Base-by-base conservation (phyloP, 1,140 invertebrate genomes). In the Zophobas atratus region DNA sequence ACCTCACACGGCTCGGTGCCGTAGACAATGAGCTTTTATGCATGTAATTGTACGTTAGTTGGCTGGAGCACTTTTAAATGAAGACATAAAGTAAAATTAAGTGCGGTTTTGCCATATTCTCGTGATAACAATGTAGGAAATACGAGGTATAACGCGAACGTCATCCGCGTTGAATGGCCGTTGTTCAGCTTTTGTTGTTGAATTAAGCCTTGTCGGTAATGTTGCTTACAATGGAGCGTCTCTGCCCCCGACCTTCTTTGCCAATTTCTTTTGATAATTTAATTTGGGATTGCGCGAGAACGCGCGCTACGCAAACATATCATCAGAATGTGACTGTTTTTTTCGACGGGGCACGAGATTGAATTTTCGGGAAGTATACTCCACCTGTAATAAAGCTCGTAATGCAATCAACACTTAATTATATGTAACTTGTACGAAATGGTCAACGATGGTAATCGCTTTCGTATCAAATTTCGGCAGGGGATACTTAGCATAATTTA, bases 81-180 rank as follows among this genome's bases (percentile, higher is more conserved):
- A 73, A 73, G 71, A 73, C 71, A 57, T 73, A 73, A 73, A 73
- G 71, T 51, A 73, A 57, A 73, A 73, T 73, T 73, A 73, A 73
- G 71, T 73, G 55, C 71, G 71, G 46, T 57, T 73, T 73, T 73
- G 55, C 51, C 71, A 73, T 73, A 73, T 73, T 73, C 57, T 78
- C 63, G 72, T 43, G 72, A 76, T 43, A 70, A 55, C 57, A 70
- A 73, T 56, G 48, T 63, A 57, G 55, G 55, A 53, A 72, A 49
- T 35, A 49, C 72, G 55, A 63, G 60, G 43, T 70, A 46, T 72
- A 79, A 41, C 72, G 20, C 3, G 75, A 81, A 53, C 70, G 77
- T 53, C 60, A 67, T 67, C 60, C 60, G 60, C 39, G 60, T 48
- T 67, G 60, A 67, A 67, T 41, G 60, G 63, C 53, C 6, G 77